These are phyloP conservation scores for Scomber japonicus DNA, from an alignment of 2,113 vertebrate genomes.

Conservation along the genomic window DNA sequence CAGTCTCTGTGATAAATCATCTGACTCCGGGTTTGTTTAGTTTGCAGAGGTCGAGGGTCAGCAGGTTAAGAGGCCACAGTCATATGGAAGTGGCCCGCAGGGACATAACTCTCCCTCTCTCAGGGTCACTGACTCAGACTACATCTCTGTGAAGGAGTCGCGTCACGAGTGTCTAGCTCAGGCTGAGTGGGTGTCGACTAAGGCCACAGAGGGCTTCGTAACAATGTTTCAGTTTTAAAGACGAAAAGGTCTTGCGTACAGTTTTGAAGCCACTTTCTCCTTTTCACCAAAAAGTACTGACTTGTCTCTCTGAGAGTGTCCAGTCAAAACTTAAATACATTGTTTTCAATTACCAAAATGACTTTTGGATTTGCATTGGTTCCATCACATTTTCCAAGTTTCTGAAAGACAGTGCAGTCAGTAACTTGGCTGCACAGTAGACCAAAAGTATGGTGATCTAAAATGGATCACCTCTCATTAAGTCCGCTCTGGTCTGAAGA, in stretches of 20 bases:
- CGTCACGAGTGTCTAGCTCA: slow-evolving; percentile 29
- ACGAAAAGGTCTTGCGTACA: not conserved
- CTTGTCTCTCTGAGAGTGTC: not conserved
- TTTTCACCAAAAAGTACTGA: not conserved
- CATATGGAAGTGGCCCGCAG: slow-evolving; percentile 51
- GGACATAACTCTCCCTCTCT: slow-evolving; percentile 44
- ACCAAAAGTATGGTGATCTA: slow-evolving; percentile 6
- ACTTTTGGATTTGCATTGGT: slow-evolving; percentile 18
- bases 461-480: slow-evolving; percentile 43
- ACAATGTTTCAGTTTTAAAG: slow-evolving; percentile 25
- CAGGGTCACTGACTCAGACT: slow-evolving; percentile 29
- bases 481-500: slow-evolving; percentile 13
- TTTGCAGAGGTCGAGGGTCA: slow-evolving; percentile 53
- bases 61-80: slow-evolving; percentile 64
- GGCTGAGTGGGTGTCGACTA: not conserved
- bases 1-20: slow-evolving; percentile 54
- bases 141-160: slow-evolving; percentile 21
- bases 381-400: slow-evolving; percentile 33
- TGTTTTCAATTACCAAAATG: slow-evolving; percentile 29
- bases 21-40: slow-evolving; percentile 60
- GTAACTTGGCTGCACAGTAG: not conserved
- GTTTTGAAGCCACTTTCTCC: not conserved
- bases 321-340: not conserved
- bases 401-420: slow-evolving; percentile 2
- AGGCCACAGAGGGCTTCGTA: not conserved